Percentiles rank a stretch among this genome's conserved stretches.
Conservation (phyloP, 2,888 invertebrate genomes). For the Acrobasis consociella region DNA sequence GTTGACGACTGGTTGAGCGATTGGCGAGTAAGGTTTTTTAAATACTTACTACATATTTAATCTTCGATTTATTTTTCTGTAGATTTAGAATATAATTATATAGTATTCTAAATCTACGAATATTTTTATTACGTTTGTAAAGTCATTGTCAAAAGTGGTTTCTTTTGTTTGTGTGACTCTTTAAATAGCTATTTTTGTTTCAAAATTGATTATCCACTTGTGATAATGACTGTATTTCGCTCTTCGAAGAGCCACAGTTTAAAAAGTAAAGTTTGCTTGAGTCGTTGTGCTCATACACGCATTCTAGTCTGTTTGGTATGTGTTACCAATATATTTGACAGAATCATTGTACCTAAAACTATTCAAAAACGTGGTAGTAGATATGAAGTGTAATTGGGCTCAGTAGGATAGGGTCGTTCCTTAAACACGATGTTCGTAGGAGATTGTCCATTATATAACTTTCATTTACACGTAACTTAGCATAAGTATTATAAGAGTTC, state of each 20-base stretch:
- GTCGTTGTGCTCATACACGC: slow-evolving; percentile 39
- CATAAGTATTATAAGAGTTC: slow-evolving; percentile 47
- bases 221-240: neutral
- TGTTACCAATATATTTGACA: slow-evolving; percentile 38
- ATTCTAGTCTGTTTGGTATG: slow-evolving; percentile 58
- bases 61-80: neutral
- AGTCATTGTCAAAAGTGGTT: neutral
- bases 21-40: neutral
- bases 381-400: slow-evolving; percentile 52
- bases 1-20: slow-evolving; percentile 10
- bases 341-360: slow-evolving; percentile 37
- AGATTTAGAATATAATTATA: slow-evolving; percentile 4
- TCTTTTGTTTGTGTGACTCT: neutral
- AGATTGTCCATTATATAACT: slow-evolving; percentile 44
- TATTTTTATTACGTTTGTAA: neutral
- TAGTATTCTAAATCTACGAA: slow-evolving; percentile 1
- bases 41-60: neutral
- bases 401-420: slow-evolving; percentile 55
- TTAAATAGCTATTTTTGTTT: neutral
- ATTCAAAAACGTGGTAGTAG: slow-evolving; percentile 37
- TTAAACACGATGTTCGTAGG: slow-evolving; percentile 44
- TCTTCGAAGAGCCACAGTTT: neutral
- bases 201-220: neutral
- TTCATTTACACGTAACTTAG: slow-evolving; percentile 46
- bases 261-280: neutral